phyloP scores from a whole-genome alignment of 2,888 invertebrate species.

The Yponomeuta malinellus region DNA sequence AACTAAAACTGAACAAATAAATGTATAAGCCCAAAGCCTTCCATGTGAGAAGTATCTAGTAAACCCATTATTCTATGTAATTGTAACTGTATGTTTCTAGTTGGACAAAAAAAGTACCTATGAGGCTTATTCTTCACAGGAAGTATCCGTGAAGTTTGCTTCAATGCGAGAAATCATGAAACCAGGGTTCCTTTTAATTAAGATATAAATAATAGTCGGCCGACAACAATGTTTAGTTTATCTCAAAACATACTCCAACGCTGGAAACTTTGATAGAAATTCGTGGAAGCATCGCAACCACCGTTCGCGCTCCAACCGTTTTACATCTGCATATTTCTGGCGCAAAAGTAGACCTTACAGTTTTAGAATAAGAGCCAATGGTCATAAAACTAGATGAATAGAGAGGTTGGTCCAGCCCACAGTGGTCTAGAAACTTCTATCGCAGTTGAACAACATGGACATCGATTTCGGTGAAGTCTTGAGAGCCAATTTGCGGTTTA shows the following conservation, averaged over 20 bases:
- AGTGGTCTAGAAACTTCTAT: constrained; percentile 5
- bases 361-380: not conserved
- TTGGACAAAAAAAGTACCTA: too few relatives aligned
- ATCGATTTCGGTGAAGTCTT: constrained; percentile 11
- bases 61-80: too few relatives aligned
- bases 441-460: constrained; percentile 12
- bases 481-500: constrained; percentile 15
- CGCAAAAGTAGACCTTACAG: not conserved
- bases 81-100: too few relatives aligned
- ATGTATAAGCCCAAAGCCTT: too few relatives aligned
- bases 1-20: too few relatives aligned
- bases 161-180: too few relatives aligned
- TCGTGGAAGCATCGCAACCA: constrained; percentile 3
- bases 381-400: not conserved
- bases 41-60: too few relatives aligned
- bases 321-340: not conserved
- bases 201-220: not conserved
- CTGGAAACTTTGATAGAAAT: constrained; percentile 11
- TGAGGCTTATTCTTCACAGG: too few relatives aligned
- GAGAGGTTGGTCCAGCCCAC: not conserved
- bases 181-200: too few relatives aligned
- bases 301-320: not conserved
- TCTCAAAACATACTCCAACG: constrained; percentile 10
- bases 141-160: too few relatives aligned
- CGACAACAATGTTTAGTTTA: constrained; percentile 10